A percentile compares a stretch with the other conserved stretches of the same genome.
phyloP scores from a whole-genome alignment of 2,113 vertebrate genomes.

The Pygoscelis antarcticus region DNA sequence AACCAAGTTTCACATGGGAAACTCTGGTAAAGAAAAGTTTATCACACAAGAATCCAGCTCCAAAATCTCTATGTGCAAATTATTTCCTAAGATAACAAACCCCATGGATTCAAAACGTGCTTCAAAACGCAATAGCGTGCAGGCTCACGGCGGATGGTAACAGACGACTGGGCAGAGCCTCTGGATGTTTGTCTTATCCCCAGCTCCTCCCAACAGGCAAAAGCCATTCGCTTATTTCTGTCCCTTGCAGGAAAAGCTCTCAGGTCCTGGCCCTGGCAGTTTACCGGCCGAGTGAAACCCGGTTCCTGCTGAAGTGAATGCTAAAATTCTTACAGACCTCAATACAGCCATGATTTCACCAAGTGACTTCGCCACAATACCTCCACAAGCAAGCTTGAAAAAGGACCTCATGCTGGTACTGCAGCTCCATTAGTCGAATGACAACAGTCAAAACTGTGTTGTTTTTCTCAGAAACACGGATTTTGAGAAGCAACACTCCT shows the following conservation, averaged over 20 bases:
- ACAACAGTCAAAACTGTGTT: not conserved
- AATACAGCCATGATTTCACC: not conserved
- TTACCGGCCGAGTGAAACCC: not conserved
- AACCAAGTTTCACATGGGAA: not conserved
- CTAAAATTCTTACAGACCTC: not conserved
- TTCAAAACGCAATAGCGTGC: not conserved
- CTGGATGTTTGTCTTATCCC: not conserved
- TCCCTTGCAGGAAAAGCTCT: not conserved
- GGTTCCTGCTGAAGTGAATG: not conserved
- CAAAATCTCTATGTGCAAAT: not conserved
- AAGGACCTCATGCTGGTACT: not conserved
- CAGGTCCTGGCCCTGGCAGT: not conserved
- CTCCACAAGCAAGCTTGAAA: not conserved
- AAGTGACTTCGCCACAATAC: not conserved
- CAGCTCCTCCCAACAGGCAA: not conserved
- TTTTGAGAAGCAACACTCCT: not conserved
- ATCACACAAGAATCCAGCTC: not conserved
- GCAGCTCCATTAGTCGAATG: not conserved
- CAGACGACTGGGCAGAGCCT: not conserved
- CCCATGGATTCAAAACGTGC: not conserved
- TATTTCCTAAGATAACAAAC: not conserved
- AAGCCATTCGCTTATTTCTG: not conserved
- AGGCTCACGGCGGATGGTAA: not conserved
- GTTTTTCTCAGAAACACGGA: not conserved
- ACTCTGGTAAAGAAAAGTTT: not conserved